A percentile compares a stretch with the other conserved stretches of the same genome.
These are phyloP conservation scores for Otolemur crassicaudatus DNA, from an alignment of 2,797 vertebrate genomes.

Conservation along the genomic window DNA sequence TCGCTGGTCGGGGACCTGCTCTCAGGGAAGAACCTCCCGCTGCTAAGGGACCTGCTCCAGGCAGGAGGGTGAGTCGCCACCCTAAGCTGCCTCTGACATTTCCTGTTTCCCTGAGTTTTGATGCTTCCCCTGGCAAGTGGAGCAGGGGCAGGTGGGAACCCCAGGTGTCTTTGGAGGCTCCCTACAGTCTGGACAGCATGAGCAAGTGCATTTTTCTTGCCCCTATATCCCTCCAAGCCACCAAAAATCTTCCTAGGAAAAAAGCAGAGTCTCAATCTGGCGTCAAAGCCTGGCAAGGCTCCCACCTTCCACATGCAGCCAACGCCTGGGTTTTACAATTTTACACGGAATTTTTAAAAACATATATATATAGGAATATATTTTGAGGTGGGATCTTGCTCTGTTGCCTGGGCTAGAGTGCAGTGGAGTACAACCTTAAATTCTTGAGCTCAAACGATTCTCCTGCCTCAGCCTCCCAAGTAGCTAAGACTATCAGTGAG, in stretches of 20 bases:
- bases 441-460: no score
- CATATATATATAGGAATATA: no score
- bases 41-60: neutral
- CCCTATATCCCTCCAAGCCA: neutral
- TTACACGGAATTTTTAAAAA: neutral
- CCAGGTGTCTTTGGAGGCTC: neutral
- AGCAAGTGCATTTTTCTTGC: neutral
- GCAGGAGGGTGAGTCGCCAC: constrained; percentile 8
- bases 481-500: no score
- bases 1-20: neutral
- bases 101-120: neutral
- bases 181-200: neutral
- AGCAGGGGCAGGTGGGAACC: neutral
- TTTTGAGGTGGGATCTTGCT: no score
- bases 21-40: neutral
- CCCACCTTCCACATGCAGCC: neutral
- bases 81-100: neutral
- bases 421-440: no score
- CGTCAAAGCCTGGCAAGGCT: neutral
- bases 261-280: neutral
- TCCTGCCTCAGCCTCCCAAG: no score
- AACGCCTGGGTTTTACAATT: neutral
- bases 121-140: neutral
- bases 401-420: no score
- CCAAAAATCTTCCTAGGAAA: neutral